Evolutionary conservation across 2,113 vertebrate species (phyloP).

Genomic region (Psittacula cyanocephala): DNA sequence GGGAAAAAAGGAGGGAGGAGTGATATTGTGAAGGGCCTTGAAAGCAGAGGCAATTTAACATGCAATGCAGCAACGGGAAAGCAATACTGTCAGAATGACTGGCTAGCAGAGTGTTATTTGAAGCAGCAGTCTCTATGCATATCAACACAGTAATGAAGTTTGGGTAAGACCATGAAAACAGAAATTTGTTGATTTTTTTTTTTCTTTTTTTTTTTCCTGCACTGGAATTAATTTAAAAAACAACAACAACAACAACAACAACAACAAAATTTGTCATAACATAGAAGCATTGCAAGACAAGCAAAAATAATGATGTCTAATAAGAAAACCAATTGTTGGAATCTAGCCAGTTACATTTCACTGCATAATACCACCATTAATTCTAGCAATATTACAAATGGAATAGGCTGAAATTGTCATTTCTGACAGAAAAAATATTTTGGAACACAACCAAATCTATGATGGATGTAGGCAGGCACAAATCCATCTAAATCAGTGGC

Average conservation of each 20-base stretch:
- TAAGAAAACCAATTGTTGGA: not conserved
- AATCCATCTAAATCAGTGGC: constrained; percentile 33
- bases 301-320: not conserved
- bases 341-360: not conserved
- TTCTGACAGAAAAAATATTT: constrained; percentile 1
- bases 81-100: not conserved
- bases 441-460: constrained; percentile 31
- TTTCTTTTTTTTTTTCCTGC: not conserved
- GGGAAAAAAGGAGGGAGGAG: not conserved
- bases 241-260: too few relatives aligned
- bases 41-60: not conserved
- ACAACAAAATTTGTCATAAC: too few relatives aligned
- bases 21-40: not conserved
- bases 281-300: not conserved
- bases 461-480: constrained; percentile 42
- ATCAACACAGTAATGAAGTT: not conserved
- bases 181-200: not conserved
- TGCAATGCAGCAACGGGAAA: not conserved
- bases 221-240: not conserved
- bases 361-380: not conserved
- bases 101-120: not conserved
- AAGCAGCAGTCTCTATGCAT: not conserved
- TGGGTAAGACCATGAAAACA: not conserved
- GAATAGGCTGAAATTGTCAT: not conserved
- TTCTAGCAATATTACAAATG: not conserved